A percentile compares a stretch with the other conserved stretches of the same genome.
These are phyloP conservation scores for Hylia prasina DNA, from an alignment of 2,113 vertebrate species.

Conservation along the genomic window DNA sequence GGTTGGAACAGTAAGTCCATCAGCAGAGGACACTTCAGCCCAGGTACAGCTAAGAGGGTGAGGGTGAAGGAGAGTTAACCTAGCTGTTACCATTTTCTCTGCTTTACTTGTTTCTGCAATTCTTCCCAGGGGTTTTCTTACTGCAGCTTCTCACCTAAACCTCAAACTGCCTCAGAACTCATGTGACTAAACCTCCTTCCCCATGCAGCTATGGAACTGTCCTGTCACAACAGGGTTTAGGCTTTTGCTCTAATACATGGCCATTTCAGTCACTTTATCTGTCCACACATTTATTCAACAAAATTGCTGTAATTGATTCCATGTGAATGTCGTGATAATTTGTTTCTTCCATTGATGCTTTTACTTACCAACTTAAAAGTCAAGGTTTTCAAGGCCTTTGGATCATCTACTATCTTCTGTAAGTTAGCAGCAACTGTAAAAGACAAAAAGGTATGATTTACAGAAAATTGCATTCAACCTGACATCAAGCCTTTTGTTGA, in stretches of 20 bases:
- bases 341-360: not conserved
- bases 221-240: not conserved
- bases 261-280: not conserved
- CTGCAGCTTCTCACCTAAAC: not conserved
- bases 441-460: conserved; percentile 7
- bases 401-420: conserved; percentile 99
- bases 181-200: not conserved
- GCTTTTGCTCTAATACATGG: not conserved
- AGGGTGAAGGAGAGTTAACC: not conserved
- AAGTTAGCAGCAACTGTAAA: conserved; percentile 97
- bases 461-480: conserved; percentile 8
- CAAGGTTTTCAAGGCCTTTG: conserved; percentile 92
- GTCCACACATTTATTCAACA: not conserved
- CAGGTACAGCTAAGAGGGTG: not conserved
- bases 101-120: not conserved
- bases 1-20: not conserved
- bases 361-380: conserved; percentile 98
- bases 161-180: not conserved
- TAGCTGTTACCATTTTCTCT: not conserved
- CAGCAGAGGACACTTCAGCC: not conserved
- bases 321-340: not conserved
- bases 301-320: not conserved
- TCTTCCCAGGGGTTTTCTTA: not conserved
- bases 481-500: not conserved
- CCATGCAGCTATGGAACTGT: not conserved